Base-by-base conservation (phyloP, 2,888 invertebrate species). In the Ochropleura plecta region DNA sequence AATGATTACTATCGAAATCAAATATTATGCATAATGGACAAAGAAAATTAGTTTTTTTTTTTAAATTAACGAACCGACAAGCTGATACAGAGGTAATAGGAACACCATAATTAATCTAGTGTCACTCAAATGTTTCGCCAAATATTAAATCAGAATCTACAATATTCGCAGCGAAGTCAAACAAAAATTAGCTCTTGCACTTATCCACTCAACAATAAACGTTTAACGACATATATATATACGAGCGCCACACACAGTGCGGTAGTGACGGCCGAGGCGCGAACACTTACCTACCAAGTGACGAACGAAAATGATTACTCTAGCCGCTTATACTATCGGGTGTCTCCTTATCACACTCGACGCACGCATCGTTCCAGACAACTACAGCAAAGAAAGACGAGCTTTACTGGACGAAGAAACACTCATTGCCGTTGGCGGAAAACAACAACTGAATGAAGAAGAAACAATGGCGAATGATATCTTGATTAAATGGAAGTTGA, bases 381-480 rank as follows among this genome's bases (percentile, higher is more conserved):
- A 89, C 30, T 94, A 95, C 81, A 81, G 73, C 5, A 73, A 82
- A 60, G 86, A 89, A 49, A 90, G 94, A 78, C 85, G 82, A 2
- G 86, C 86, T 48, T 70, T 95, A 55, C 85, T 95, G 3, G 85
- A 92, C 18, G 92, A 94, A 70, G 97, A 97, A 89, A 89, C 93
- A 5, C 88, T 91, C 0, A 87, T 90, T 9, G 91, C 95, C 0
- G 86, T 97, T 0, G 97, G 97, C 1, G 96, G 96, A 0, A 91
- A 94, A 65, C 81, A 97, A 18, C 68, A 86, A 40, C 90, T 97
- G 0, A 95, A 90, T 16, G 84, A 92, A 0, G 93, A 95, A 0
- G 98, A 98, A 90, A 68, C 86, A 2, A 76, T 88, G 18, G 97
- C 96, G 0, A 97, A 97, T 84, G 88, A 95, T 7, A 94, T 97